phyloP scores from a whole-genome alignment of 2,888 invertebrate species.

The Yponomeuta malinellus region DNA sequence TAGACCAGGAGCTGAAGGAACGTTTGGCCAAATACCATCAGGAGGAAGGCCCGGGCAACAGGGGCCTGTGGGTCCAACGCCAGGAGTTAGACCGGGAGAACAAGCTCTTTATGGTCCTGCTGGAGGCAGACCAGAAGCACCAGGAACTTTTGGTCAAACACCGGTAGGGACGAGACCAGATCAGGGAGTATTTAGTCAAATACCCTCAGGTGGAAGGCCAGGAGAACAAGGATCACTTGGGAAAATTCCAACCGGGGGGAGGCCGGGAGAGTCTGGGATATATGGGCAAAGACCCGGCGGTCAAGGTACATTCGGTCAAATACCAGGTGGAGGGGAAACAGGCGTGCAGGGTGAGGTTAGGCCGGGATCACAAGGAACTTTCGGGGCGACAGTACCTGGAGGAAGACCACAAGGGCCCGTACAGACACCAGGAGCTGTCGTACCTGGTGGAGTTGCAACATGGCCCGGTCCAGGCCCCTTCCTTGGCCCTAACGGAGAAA shows the following conservation, averaged over 20 bases:
- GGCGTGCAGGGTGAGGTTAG: not conserved
- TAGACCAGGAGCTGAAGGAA: not conserved
- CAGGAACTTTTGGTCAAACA: not conserved
- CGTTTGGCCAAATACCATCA: not conserved
- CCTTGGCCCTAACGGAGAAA: conserved; percentile 5
- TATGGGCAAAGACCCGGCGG: not conserved
- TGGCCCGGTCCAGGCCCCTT: conserved; percentile 8
- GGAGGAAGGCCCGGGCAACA: not conserved
- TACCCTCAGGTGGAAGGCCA: too few species aligned
- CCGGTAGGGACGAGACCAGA: too few species aligned
- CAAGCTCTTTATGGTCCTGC: too few species aligned
- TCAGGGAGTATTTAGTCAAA: too few species aligned
- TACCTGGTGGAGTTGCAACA: not conserved
- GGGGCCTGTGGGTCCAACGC: not conserved
- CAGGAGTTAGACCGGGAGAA: too few species aligned
- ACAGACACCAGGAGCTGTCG: not conserved
- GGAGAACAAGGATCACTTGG: not conserved
- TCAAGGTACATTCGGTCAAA: not conserved
- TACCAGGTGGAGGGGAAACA: not conserved
- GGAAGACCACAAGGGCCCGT: not conserved
- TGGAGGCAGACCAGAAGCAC: not conserved
- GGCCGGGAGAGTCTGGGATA: not conserved
- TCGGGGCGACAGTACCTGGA: too few species aligned
- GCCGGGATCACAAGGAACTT: not conserved
- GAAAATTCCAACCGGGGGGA: too few species aligned